Percentiles rank a stretch among this genome's conserved stretches.
Evolutionary conservation across 2,113 vertebrate species (phyloP).

Genomic region (Galemys pyrenaicus): DNA sequence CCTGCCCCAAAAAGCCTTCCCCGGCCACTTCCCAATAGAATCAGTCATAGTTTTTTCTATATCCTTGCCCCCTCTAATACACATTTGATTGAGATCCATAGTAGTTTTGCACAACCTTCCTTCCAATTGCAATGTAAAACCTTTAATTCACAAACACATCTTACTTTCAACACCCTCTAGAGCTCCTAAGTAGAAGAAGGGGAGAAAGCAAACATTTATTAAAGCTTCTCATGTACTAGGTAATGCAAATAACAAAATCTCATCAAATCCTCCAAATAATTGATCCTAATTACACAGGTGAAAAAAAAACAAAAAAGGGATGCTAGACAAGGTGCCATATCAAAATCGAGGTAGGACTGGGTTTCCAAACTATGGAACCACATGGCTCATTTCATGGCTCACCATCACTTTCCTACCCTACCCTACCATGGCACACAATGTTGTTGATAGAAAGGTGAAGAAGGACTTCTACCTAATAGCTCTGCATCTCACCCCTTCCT

Average conservation of each 20-base stretch:
- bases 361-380: background rate
- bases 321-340: background rate
- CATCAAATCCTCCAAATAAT: conserved; percentile 16
- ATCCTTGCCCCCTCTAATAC: background rate
- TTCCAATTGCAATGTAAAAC: background rate
- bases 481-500: background rate
- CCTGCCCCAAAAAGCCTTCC: background rate
- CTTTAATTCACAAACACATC: conserved; percentile 15
- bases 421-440: background rate
- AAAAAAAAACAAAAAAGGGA: background rate
- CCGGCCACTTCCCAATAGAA: background rate
- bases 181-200: background rate
- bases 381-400: background rate
- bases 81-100: background rate
- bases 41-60: background rate
- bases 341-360: background rate
- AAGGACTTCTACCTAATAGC: background rate
- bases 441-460: background rate
- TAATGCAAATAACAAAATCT: background rate
- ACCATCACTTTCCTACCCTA: background rate
- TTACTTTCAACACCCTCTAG: background rate
- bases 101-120: background rate
- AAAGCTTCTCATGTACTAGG: background rate
- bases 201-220: background rate
- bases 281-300: background rate